phyloP scores from a whole-genome alignment of 2,113 vertebrate species.

The Vulpes ferrilata region DNA sequence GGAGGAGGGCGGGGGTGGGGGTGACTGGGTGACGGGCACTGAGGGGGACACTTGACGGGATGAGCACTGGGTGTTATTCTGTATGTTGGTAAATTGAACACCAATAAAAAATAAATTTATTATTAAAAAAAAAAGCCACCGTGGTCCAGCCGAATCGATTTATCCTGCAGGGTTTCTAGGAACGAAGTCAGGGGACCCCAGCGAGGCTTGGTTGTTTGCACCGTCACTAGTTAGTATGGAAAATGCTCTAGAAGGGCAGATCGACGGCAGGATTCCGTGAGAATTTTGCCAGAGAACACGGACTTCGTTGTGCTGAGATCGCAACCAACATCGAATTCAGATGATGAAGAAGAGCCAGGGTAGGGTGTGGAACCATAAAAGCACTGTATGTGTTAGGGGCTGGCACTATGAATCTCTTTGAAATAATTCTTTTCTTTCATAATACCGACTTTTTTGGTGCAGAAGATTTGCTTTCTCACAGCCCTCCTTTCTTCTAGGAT shows the following conservation, averaged over 20 bases:
- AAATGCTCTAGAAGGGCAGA: neutral
- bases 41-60: too few relatives aligned
- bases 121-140: too few relatives aligned
- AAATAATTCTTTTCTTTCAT: neutral
- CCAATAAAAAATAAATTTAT: too few relatives aligned
- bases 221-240: neutral
- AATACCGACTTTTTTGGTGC: neutral
- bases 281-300: neutral
- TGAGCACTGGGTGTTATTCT: too few relatives aligned
- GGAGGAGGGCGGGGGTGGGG: too few relatives aligned
- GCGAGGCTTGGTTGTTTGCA: neutral
- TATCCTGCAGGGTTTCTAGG: neutral
- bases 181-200: neutral
- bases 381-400: neutral
- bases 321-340: neutral
- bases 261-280: neutral
- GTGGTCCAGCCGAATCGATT: neutral
- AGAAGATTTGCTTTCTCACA: neutral
- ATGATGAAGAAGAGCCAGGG: neutral
- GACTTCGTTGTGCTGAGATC: neutral
- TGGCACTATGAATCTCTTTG: neutral
- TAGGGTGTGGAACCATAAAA: neutral
- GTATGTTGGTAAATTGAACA: too few relatives aligned
- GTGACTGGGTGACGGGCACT: too few relatives aligned
- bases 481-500: neutral